phyloP scores from a whole-genome alignment of 2,888 invertebrate genomes.

The Epicampocera succincta region DNA sequence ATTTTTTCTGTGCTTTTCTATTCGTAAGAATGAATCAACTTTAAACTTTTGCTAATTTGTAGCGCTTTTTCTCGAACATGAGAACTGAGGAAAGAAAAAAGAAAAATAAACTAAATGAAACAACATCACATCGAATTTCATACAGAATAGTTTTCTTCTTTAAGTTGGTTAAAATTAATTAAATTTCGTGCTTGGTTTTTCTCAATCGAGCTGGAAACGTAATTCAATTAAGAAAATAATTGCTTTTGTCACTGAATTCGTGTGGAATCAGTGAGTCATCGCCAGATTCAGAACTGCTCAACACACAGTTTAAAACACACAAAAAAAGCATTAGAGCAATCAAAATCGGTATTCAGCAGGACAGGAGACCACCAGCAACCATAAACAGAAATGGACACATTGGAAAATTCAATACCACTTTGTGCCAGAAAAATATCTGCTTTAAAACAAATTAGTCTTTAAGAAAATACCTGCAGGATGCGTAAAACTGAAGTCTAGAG shows the following conservation, averaged over 20 bases:
- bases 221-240: conserved; percentile 20
- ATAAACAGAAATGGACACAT: no score
- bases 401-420: no score
- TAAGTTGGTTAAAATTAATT: conserved; percentile 66
- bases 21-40: conserved; percentile 29
- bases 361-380: no score
- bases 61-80: conserved; percentile 16
- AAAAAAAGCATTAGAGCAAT: neutral
- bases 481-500: no score
- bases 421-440: no score
- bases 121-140: no score
- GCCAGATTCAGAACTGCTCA: neutral
- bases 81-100: conserved; percentile 11
- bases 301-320: neutral
- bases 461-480: no score
- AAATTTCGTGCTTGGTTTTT: conserved; percentile 66
- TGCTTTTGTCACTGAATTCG: conserved; percentile 4
- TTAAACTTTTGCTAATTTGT: conserved; percentile 65
- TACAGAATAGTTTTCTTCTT: conserved; percentile 38
- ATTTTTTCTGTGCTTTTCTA: conserved; percentile 12
- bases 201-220: conserved; percentile 20
- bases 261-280: neutral
- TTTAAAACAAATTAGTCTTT: no score
- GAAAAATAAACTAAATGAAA: conserved; percentile 17
- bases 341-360: neutral